Evolutionary conservation across 2,113 vertebrate species (phyloP).

Genomic region (Oreochromis tanganicae): DNA sequence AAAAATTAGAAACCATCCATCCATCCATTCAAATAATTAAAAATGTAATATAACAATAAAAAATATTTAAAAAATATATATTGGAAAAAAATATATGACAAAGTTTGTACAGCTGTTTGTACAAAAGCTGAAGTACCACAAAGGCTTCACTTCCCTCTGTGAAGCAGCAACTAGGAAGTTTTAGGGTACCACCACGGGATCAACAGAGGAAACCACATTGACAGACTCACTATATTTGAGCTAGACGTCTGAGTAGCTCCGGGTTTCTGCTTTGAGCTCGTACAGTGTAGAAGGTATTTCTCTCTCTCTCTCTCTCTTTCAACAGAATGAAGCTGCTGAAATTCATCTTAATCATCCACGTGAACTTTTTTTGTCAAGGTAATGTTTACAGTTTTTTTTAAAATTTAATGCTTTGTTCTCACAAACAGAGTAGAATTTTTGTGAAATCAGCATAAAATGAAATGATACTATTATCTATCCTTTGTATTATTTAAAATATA

Average conservation of each 20-base stretch:
- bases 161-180: neutral
- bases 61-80: neutral
- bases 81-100: neutral
- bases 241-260: rapidly evolving
- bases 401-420: neutral
- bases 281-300: neutral
- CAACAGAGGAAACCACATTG: neutral
- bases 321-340: slow-evolving; percentile 38
- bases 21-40: neutral
- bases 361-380: slow-evolving; percentile 43
- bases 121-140: neutral
- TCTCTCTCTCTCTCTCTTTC: neutral
- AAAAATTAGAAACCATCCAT: neutral
- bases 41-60: neutral
- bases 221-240: neutral
- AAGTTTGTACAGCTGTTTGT: neutral
- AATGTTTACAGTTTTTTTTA: neutral
- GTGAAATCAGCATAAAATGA: neutral
- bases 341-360: neutral
- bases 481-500: neutral
- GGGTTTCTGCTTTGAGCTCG: neutral
- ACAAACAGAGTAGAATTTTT: neutral
- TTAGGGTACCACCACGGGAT: neutral
- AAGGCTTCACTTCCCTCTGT: neutral
- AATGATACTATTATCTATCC: neutral